Evolutionary conservation across 92 coral and sea anemone genomes (phyloP).

Genomic region (Bergia sp.): DNA sequence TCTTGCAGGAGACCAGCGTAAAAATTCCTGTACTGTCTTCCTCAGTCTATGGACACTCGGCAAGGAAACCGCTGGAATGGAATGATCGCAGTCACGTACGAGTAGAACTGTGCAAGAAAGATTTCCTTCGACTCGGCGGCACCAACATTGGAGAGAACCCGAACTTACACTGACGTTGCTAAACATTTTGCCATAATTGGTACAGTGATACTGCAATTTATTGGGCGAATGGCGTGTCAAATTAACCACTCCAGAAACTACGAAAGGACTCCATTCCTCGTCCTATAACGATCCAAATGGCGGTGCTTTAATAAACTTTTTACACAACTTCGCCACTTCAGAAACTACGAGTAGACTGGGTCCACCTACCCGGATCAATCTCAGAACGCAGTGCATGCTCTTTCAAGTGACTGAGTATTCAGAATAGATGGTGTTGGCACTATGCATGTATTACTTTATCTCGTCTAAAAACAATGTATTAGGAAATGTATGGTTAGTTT

Average conservation of each 20-base stretch:
- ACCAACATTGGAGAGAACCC: constrained; percentile 84
- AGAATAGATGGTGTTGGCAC: too few relatives aligned
- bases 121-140: constrained; percentile 92
- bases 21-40: constrained; percentile 82
- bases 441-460: too few relatives aligned
- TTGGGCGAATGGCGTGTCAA: background rate
- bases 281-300: too few relatives aligned
- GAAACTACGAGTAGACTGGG: too few relatives aligned
- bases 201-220: background rate
- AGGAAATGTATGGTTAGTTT: too few relatives aligned
- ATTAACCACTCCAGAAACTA: background rate
- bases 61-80: constrained; percentile 76
- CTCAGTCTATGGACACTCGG: constrained; percentile 92
- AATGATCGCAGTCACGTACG: constrained; percentile 93
- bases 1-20: constrained; percentile 68
- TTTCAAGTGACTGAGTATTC: too few relatives aligned
- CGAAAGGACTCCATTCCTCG: background rate
- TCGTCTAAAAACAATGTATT: too few relatives aligned
- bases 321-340: too few relatives aligned
- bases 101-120: constrained; percentile 93
- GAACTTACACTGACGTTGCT: constrained; percentile 58
- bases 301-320: too few relatives aligned
- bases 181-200: background rate
- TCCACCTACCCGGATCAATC: too few relatives aligned
- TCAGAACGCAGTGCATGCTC: too few relatives aligned